phyloP scores from a whole-genome alignment of 1,140 invertebrate genomes.

The Apis florea region DNA sequence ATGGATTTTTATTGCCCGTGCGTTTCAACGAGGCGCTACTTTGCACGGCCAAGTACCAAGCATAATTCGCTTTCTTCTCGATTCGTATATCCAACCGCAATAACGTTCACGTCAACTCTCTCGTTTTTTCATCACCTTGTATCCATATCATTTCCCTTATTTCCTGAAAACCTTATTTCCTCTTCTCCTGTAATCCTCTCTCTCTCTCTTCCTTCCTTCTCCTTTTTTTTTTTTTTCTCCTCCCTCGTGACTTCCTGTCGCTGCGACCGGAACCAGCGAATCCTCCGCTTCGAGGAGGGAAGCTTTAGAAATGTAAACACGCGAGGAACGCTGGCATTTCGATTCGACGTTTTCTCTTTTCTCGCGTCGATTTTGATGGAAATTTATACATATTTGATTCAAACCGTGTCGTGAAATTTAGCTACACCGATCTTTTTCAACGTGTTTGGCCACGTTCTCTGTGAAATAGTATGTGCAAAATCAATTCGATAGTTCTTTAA shows the following conservation, averaged over 20 bases:
- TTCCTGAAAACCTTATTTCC: neutral
- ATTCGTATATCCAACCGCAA: neutral
- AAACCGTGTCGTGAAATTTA: too few relatives aligned
- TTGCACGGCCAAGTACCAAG: neutral
- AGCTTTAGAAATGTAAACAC: too few relatives aligned
- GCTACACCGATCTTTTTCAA: too few relatives aligned
- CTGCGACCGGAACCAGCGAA: neutral
- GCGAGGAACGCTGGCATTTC: too few relatives aligned
- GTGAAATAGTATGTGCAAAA: too few relatives aligned
- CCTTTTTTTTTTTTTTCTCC: neutral
- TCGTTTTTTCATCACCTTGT: constrained; percentile 7
- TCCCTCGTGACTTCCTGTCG: neutral
- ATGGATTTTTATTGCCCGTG: constrained; percentile 5
- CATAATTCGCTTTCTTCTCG: constrained; percentile 15
- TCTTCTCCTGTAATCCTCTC: neutral
- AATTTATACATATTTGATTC: too few relatives aligned
- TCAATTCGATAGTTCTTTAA: too few relatives aligned
- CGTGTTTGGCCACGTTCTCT: too few relatives aligned
- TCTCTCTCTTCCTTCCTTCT: too few relatives aligned
- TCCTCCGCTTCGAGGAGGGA: too few relatives aligned
- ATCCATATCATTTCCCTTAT: neutral
- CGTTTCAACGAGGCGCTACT: constrained; percentile 15
- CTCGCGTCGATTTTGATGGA: too few relatives aligned
- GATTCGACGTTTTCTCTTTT: too few relatives aligned
- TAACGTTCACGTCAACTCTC: constrained; percentile 6